phyloP scores from a whole-genome alignment of 2,113 vertebrate species.

The Carettochelys insculpta region DNA sequence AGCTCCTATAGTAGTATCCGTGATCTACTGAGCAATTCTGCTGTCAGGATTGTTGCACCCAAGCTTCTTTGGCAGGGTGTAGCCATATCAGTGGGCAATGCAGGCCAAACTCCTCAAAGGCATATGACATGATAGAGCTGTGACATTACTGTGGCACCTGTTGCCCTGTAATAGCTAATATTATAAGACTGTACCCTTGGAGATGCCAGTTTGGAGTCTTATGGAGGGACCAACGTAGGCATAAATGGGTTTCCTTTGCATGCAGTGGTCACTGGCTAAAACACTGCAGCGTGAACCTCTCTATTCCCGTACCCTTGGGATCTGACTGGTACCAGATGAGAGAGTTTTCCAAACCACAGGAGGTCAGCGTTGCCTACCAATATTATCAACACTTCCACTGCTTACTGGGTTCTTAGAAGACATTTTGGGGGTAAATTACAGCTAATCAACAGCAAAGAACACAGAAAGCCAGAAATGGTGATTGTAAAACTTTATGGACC shows the following conservation, averaged over 20 bases:
- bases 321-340: no score
- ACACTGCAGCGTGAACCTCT: no score
- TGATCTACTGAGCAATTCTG: not conserved
- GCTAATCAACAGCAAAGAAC: no score
- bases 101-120: not conserved
- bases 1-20: no score
- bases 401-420: no score
- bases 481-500: no score
- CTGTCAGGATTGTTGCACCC: not conserved
- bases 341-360: no score
- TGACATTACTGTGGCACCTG: not conserved
- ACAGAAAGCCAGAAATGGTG: no score
- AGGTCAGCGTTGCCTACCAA: no score
- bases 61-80: not conserved
- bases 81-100: not conserved
- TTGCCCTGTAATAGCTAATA: not conserved
- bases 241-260: not conserved
- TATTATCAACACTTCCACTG: no score
- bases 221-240: not conserved
- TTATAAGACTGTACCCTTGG: not conserved
- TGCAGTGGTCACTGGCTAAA: not conserved
- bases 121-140: not conserved
- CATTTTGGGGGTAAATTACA: no score
- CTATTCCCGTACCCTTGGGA: no score
- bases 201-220: not conserved